These are phyloP conservation scores for Petromus typicus DNA, from an alignment of 2,113 vertebrate genomes.

Conservation along the genomic window DNA sequence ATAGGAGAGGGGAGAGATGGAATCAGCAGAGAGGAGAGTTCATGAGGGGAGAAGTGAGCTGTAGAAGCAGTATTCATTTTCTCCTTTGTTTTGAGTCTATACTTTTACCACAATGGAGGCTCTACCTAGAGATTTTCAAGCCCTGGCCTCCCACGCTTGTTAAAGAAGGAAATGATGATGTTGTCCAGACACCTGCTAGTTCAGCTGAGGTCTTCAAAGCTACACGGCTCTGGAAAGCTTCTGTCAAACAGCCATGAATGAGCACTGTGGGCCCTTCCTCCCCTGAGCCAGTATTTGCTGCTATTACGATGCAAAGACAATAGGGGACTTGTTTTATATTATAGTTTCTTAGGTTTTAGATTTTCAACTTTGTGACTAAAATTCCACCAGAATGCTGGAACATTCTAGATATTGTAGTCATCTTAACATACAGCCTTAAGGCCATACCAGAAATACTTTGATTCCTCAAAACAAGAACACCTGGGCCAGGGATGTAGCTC, in stretches of 20 bases:
- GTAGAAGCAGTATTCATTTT: background rate
- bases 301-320: background rate
- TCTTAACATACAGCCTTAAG: background rate
- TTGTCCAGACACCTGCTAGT: background rate
- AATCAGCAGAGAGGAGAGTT: background rate
- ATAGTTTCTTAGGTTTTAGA: background rate
- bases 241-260: background rate
- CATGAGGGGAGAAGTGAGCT: background rate
- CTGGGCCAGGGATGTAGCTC: too few relatives aligned
- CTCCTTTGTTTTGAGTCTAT: constrained; percentile 39
- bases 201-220: constrained; percentile 49
- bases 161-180: constrained; percentile 43
- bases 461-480: constrained; percentile 36
- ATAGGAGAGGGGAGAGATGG: background rate
- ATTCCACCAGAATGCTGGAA: constrained; percentile 4
- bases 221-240: background rate
- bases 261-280: background rate
- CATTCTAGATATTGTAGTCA: background rate
- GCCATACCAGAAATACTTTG: constrained; percentile 25
- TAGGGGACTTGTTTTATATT: background rate
- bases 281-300: background rate
- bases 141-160: background rate
- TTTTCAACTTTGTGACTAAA: constrained; percentile 31
- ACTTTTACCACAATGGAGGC: constrained; percentile 5
- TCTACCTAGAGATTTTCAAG: constrained; percentile 57